Evolutionary conservation across 1,140 invertebrate genomes (phyloP), one percentile per base, ranked within the genome.

Genomic region (Schmidtea mediterranea): DNA sequence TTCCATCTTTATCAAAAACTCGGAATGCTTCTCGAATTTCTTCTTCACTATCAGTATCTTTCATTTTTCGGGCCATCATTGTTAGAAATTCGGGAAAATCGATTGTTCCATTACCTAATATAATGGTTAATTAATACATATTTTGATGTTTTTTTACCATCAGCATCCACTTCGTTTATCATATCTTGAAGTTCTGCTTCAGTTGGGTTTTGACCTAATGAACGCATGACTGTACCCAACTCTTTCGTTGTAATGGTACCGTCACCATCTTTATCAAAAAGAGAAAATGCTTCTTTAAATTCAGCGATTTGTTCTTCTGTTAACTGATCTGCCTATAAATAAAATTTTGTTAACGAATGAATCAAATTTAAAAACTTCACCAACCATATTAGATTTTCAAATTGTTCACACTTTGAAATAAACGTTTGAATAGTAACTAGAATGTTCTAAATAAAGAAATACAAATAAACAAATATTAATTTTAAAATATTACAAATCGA

Each of bases 161-260:
- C 90, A 59, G 87, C 86, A 71, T 98, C 90, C 52, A 97, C 87
- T 74, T 97, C 89, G 69, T 97, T 95, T 69, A 97, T 95, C 87
- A 97, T 95, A 68, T 95, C 87, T 67, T 95, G 87, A 37, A 98
- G 74, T 69, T 98, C 90, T 40, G 87, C 87, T 71, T 98, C 90
- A 60, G 90, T 95, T 59, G 90, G 89, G 70, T 97, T 95, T 72
- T 97, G 87, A 56, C 90, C 90, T 63, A 98, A 73, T 48, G 86
- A 92, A 59, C 89, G 73, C 82, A 98, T 90, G 51, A 95, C 89
- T 59, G 87, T 92, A 56, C 90, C 90, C 73, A 97, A 75, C 74
- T 95, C 89, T 74, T 95, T 94, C 63, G 89, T 94, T 56, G 89
- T 94, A 70, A 98, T 97, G 59, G 89, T 94, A 66, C 92, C 90